Evolutionary conservation across 1,140 invertebrate genomes (phyloP), one percentile per base, ranked within the genome.

Genomic region (Lordiphosa mommai): DNA sequence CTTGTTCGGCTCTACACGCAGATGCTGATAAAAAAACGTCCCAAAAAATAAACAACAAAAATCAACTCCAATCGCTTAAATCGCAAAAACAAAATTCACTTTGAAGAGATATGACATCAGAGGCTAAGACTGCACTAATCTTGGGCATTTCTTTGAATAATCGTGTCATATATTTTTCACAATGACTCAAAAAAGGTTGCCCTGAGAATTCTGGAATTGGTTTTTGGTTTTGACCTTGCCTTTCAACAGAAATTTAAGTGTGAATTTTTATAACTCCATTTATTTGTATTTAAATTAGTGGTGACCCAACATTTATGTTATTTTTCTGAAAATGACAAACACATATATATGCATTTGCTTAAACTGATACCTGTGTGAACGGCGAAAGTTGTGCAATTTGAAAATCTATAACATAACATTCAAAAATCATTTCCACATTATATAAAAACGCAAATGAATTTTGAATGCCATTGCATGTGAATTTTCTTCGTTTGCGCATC

Each of bases 61-160:
- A 36, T 50, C 23, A 48, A 47, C 49, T 71, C 40, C 55, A 72
- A 49, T 7, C 23, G 23, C 23, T 27, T 6, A 65, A 61, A 66
- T 66, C 40, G 48, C 55, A 16, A 38, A 68, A 61, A 50, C 50
- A 17, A 58, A 59, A 29, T 57, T 51, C 41, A 58, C 72, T 73
- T 46, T 41, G 51, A 52, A 53, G 38, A 36, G 38, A 38, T 41
- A 76, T 80, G 76, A 80, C 71, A 74, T 80, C 77, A 82, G 82
- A 59, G 41, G 40, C 43, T 47, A 37, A 36, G 52, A 23, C 34
- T 74, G 72, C 71, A 9, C 47, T 58, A 43, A 29, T 37, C 43
- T 53, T 43, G 40, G 63, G 60, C 57, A 71, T 74, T 82, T 82
- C 76, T 74, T 74, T 74, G 66, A 82, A 82, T 74, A 47, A 40